phyloP scores from a whole-genome alignment of 2,797 vertebrate species.

The Ptychobarbus kaznakovi region DNA sequence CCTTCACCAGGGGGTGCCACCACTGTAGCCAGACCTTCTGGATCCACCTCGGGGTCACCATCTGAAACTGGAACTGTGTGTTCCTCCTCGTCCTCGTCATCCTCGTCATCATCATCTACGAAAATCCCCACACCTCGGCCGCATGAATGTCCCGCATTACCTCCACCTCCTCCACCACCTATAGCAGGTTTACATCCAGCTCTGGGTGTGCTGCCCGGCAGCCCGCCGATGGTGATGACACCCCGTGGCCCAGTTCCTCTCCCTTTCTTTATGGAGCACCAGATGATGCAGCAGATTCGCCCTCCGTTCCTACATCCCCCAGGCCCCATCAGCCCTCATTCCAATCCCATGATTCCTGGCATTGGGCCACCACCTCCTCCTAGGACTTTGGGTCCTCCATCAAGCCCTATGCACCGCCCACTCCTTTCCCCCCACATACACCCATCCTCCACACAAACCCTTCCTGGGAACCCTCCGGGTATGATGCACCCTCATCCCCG shows the following conservation, averaged over 20 bases:
- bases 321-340: constrained; percentile 92
- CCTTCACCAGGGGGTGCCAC: constrained; percentile 88
- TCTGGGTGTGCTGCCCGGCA: constrained; percentile 90
- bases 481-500: constrained; percentile 86
- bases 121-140: constrained; percentile 96
- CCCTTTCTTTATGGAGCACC: constrained; percentile 98
- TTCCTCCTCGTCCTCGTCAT: constrained; percentile 81
- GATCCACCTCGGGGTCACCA: constrained; percentile 88
- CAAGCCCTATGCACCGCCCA: constrained; percentile 95
- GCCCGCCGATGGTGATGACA: constrained; percentile 98
- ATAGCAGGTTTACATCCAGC: constrained; percentile 85
- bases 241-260: constrained; percentile 94
- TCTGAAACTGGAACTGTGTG: constrained; percentile 88
- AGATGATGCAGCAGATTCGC: constrained; percentile 97
- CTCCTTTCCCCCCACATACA: constrained; percentile 92
- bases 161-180: constrained; percentile 83
- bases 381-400: constrained; percentile 83
- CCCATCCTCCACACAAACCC: constrained; percentile 86
- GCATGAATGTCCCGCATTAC: constrained; percentile 89
- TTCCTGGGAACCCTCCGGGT: constrained; percentile 88
- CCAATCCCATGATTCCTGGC: constrained; percentile 94
- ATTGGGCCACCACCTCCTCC: constrained; percentile 86
- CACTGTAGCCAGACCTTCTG: constrained; percentile 84
- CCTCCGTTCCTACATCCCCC: constrained; percentile 90
- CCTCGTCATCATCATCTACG: constrained; percentile 78